phyloP scores from a whole-genome alignment of 2,888 invertebrate genomes.

The Autographa gamma region DNA sequence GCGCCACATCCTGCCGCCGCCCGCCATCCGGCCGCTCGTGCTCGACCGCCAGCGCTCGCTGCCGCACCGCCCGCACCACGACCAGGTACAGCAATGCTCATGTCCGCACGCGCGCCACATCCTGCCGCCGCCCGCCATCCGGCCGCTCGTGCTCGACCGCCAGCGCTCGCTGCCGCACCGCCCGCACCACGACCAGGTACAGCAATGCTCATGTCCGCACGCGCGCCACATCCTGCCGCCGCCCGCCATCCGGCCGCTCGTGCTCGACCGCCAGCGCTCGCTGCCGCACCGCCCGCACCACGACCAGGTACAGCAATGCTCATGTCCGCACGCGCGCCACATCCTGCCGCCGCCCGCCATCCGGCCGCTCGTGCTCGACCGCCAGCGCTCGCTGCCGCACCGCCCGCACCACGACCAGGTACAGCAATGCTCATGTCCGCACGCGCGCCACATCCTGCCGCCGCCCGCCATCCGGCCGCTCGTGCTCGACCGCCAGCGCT shows the following conservation, averaged over 20 bases:
- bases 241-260: slow-evolving; percentile 96
- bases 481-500: slow-evolving; percentile 95
- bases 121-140: no score
- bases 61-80: slow-evolving; percentile 83
- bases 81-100: no score
- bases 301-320: slow-evolving; percentile 82
- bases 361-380: slow-evolving; percentile 81
- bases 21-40: slow-evolving; percentile 97
- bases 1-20: no score
- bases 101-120: no score
- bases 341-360: no score
- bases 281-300: slow-evolving; percentile 87
- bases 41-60: slow-evolving; percentile 94
- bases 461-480: slow-evolving; percentile 97
- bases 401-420: slow-evolving; percentile 97
- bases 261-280: slow-evolving; percentile 94
- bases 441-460: no score
- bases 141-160: slow-evolving; percentile 86
- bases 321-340: no score
- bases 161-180: slow-evolving; percentile 97
- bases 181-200: slow-evolving; percentile 96
- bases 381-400: slow-evolving; percentile 96
- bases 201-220: no score
- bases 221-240: no score
- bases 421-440: no score